A percentile compares a stretch with the other conserved stretches of the same genome.
phyloP scores from a whole-genome alignment of 2,888 invertebrate genomes.

The Lamellibrachia satsuma region DNA sequence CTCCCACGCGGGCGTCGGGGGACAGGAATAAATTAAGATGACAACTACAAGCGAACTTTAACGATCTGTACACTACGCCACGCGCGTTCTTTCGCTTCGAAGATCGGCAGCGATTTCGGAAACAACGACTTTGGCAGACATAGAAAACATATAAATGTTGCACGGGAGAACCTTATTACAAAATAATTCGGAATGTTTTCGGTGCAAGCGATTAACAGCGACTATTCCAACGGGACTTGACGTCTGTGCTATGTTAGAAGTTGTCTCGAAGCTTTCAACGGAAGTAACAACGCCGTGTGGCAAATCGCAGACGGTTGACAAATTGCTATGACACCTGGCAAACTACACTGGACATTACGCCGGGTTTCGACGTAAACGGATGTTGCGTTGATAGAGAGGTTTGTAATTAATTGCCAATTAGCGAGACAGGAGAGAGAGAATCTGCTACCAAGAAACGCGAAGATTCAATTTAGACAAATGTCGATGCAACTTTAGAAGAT shows the following conservation, averaged over 20 bases:
- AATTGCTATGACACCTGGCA: not conserved
- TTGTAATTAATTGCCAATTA: slow-evolving; percentile 17
- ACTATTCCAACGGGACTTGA: not conserved
- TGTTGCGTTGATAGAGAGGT: not conserved
- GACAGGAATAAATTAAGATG: slow-evolving; percentile 10
- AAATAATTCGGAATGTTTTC: slow-evolving; percentile 1
- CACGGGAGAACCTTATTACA: not conserved
- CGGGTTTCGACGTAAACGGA: not conserved
- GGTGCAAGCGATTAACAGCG: not conserved
- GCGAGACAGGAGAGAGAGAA: not conserved
- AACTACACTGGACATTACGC: not conserved
- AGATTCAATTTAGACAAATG: not conserved
- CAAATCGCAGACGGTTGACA: not conserved
- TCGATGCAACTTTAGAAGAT: not conserved
- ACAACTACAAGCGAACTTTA: not conserved
- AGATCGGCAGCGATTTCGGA: not conserved
- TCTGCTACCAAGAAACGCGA: slow-evolving; percentile 12
- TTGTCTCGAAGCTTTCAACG: not conserved
- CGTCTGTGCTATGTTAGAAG: not conserved
- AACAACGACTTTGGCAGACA: not conserved
- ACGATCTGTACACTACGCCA: not conserved
- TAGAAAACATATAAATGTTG: not conserved
- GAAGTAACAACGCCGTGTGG: not conserved
- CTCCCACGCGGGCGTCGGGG: not conserved
- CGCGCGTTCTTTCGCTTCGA: not conserved